phyloP scores from a whole-genome alignment of 2,797 vertebrate genomes.

The Cirrhinus mrigala region DNA sequence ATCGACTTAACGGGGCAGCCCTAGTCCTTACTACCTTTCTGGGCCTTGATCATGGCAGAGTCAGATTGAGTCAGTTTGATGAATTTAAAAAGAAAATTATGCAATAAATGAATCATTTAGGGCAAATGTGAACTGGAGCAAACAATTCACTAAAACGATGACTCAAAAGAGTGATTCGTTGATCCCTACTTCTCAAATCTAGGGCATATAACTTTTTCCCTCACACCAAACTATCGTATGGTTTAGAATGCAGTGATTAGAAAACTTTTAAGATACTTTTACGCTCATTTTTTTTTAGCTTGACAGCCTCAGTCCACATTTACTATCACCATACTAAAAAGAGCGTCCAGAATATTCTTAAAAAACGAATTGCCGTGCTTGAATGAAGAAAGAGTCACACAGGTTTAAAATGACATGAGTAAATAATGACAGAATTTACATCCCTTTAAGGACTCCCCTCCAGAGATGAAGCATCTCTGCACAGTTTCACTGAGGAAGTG shows the following conservation, averaged over 20 bases:
- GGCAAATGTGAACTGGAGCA: not conserved
- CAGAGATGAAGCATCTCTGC: constrained; percentile 49
- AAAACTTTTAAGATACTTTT: not conserved
- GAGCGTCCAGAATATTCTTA: not conserved
- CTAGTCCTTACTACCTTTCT: too few relatives aligned
- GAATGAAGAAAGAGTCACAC: too few relatives aligned
- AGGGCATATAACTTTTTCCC: not conserved
- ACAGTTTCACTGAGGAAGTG: constrained; percentile 54
- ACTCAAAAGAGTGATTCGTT: not conserved
- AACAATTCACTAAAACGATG: constrained; percentile 2
- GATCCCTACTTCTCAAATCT: not conserved
- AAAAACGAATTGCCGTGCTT: not conserved
- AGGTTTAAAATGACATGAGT: not conserved
- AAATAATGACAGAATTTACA: not conserved
- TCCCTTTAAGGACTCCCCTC: constrained; percentile 18
- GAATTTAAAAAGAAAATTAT: not conserved
- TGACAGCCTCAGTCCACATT: not conserved
- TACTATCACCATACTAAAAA: not conserved
- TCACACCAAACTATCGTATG: not conserved
- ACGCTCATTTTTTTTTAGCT: not conserved
- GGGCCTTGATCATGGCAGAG: too few relatives aligned
- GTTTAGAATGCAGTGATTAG: not conserved
- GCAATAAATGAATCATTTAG: not conserved
- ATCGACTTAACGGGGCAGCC: too few relatives aligned
- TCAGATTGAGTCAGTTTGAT: not conserved